Evolutionary conservation across 2,797 vertebrate genomes (phyloP), one percentile per base, ranked within the genome.

Genomic region (Odontamblyopus lacepedii): DNA sequence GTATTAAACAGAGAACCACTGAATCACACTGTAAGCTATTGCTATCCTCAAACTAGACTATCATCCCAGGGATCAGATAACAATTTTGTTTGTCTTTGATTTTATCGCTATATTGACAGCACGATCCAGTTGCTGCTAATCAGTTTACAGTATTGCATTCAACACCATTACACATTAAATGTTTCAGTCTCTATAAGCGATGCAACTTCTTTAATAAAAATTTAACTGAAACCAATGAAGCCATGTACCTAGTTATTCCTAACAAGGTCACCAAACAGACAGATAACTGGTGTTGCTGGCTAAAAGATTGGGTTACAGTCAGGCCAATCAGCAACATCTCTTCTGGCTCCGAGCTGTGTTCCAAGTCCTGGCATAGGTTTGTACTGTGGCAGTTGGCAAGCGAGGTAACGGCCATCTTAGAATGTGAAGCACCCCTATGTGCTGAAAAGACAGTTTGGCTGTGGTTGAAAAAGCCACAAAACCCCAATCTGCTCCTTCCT

Each of bases 401-500:
- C 73, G 62, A 64, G 72, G 80, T 19, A n/a, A 76, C 67, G 12
- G 78, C 79, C 84, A 85, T 89, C 80, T 86, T 88, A 71, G 82
- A 87, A 73, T 76, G 67, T 76, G 81, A 85, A 85, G 87, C 80
- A 85, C 84, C 82, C 83, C 78, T 78, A 81, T 70, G 87, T 64
- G 64, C 73, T 76, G 75, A 72, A 79, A 79, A 83, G 78, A 85
- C 76, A 84, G 80, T 86, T 90, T 91, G 90, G 90, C 86, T 81
- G 69, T 75, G 74, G 86, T 84, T 88, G 69, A 79, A 85, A 84
- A 86, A 80, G 59, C 75, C 65, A 78, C 83, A 80, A 86, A 88
- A 83, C 61, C 82, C 68, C 87, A 88, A 85, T 85, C 89, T 88
- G 90, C 83, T 86, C 76, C 75, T 84, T 87, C 78, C 81, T 86